These are phyloP conservation scores for Pituophis catenifer DNA, from an alignment of 2,113 vertebrate species.

Conservation along the genomic window DNA sequence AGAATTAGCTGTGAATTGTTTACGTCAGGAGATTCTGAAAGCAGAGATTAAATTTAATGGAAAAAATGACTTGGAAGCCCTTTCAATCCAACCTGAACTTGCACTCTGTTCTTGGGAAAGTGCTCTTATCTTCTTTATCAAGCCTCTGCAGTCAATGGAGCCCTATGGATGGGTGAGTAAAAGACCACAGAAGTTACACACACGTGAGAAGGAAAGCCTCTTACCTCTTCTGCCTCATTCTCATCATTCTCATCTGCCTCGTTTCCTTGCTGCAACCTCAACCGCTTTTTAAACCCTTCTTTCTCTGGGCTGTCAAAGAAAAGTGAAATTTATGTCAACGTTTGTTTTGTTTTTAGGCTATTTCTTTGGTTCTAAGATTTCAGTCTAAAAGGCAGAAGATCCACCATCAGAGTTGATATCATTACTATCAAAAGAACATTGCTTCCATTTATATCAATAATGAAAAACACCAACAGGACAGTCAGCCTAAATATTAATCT, in stretches of 20 bases:
- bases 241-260: conserved; percentile 79
- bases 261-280: conserved; percentile 83
- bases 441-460: background rate
- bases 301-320: conserved; percentile 79
- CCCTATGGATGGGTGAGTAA: background rate
- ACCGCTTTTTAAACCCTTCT: conserved; percentile 86
- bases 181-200: background rate
- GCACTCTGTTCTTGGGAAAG: background rate
- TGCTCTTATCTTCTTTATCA: background rate
- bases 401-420: background rate
- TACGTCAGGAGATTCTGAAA: background rate
- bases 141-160: background rate
- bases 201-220: background rate
- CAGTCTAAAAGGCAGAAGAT: background rate
- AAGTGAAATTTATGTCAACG: background rate
- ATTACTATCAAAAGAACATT: background rate
- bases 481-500: background rate
- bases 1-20: background rate
- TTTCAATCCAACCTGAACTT: background rate
- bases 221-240: conserved; percentile 84
- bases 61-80: background rate
- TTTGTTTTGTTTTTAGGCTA: background rate
- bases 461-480: background rate
- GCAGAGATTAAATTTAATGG: background rate
- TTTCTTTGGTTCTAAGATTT: background rate